phyloP scores from a whole-genome alignment of 1,140 invertebrate genomes.

The Trypoxylus dichotomus region DNA sequence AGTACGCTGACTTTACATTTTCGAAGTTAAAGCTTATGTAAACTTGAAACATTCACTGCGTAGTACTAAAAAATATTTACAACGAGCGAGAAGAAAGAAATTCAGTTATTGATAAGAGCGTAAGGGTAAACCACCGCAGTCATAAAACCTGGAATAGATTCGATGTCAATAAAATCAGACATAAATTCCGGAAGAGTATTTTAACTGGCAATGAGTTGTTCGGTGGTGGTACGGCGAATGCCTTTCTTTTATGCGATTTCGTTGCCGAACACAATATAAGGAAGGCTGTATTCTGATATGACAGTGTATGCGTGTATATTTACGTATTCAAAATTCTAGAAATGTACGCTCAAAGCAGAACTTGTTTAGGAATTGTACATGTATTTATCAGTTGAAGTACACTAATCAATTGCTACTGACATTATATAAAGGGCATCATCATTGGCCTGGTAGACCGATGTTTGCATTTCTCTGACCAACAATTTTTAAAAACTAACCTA shows the following conservation, averaged over 20 bases:
- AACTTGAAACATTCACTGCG: background rate
- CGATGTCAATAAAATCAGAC: constrained; percentile 6
- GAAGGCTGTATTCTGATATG: no score
- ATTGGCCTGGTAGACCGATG: no score
- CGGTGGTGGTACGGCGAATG: background rate
- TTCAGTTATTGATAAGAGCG: constrained; percentile 2
- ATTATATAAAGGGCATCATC: no score
- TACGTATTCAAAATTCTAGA: no score
- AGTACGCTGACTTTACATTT: background rate
- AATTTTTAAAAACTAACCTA: no score
- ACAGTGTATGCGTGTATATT: no score
- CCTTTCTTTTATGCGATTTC: background rate
- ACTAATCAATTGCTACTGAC: no score
- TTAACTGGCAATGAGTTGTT: background rate
- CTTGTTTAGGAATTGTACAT: no score
- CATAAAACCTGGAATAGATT: constrained; percentile 1
- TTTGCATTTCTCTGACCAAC: no score
- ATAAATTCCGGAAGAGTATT: constrained; percentile 1
- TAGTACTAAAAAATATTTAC: background rate
- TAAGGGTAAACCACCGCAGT: background rate
- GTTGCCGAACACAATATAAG: background rate
- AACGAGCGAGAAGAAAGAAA: background rate
- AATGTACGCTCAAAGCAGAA: no score
- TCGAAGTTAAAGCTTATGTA: background rate
- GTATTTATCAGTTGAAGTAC: no score